phyloP scores from a whole-genome alignment of 2,888 invertebrate genomes.

The Theristus sp. region DNA sequence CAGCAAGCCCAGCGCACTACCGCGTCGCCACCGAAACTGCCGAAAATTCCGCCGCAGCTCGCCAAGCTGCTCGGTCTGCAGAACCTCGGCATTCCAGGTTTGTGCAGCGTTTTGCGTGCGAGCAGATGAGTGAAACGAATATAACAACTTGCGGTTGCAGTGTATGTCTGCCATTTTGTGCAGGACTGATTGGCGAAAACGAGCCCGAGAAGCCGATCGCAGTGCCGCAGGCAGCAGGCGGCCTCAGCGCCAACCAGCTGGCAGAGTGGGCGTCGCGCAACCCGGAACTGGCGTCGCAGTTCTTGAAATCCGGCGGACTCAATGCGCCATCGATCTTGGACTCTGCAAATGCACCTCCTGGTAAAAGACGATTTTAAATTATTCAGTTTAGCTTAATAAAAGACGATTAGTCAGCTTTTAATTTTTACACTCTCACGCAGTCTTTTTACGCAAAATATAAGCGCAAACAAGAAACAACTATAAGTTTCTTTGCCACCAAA shows the following conservation, averaged over 20 bases:
- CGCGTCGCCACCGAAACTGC: no score
- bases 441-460: no score
- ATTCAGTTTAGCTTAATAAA: neutral
- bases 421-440: no score
- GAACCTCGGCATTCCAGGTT: neutral
- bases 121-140: no score
- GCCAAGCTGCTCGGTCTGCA: neutral
- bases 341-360: neutral
- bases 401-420: no score
- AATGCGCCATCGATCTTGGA: no score
- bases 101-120: neutral
- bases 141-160: no score
- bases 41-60: neutral
- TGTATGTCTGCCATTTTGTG: no score
- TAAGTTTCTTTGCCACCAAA: no score
- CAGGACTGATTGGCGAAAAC: neutral
- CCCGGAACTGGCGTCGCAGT: neutral
- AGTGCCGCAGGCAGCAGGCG: neutral
- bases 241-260: neutral
- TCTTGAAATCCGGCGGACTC: neutral
- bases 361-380: neutral
- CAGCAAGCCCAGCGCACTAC: no score
- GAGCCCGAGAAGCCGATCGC: neutral
- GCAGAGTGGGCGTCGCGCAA: neutral
- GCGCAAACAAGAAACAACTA: no score